Evolutionary conservation across 37 sponge, comb jelly and placozoan species (phyloP).

Genomic region (Cliona cf. orientalis): DNA sequence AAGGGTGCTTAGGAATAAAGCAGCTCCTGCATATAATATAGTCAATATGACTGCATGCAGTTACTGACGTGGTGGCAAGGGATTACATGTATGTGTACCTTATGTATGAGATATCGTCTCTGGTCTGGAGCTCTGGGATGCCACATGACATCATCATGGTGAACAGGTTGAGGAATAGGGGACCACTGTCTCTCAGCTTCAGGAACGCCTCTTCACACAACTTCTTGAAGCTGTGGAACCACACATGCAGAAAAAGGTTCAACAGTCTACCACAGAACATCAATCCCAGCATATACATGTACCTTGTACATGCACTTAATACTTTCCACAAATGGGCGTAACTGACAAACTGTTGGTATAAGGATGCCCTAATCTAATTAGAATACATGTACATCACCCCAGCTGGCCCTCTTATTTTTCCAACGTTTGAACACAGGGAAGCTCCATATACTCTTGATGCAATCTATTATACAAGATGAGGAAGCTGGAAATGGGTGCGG

Average conservation of each 20-base stretch:
- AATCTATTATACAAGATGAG: too few species aligned
- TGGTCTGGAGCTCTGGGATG: slow-evolving; percentile 93
- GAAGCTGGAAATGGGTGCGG: background rate
- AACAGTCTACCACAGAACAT: background rate
- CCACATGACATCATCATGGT: slow-evolving; percentile 97
- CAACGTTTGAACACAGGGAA: background rate
- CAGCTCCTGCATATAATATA: background rate
- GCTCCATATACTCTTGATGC: too few species aligned
- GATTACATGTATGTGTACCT: background rate
- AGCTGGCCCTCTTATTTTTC: background rate
- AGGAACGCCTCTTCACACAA: slow-evolving; percentile 94
- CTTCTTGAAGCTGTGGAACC: slow-evolving; percentile 71
- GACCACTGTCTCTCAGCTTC: slow-evolving; percentile 81
- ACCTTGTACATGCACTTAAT: too few species aligned
- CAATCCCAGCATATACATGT: background rate
- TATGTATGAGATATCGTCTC: slow-evolving; percentile 89
- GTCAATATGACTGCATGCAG: background rate
- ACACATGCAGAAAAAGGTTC: background rate
- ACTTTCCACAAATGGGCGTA: background rate
- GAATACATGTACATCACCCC: background rate
- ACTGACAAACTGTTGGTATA: too few species aligned
- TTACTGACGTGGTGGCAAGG: too few species aligned
- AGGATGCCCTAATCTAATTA: too few species aligned
- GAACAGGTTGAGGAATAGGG: slow-evolving; percentile 95
- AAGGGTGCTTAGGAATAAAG: background rate